Conservation (phyloP, 2,113 vertebrate species). For the Hemiscyllium ocellatum region DNA sequence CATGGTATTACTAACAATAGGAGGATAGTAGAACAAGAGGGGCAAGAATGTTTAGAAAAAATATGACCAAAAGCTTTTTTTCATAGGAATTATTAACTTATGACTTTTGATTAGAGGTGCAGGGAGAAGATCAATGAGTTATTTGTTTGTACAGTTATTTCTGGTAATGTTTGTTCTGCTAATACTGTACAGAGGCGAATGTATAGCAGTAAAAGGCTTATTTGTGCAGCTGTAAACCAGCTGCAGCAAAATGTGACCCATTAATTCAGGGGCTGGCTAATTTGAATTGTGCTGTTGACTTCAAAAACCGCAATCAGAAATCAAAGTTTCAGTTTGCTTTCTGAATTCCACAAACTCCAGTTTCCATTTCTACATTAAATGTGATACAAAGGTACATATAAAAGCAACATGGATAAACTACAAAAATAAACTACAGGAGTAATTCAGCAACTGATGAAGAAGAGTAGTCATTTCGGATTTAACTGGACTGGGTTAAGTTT, state of each 20-base stretch:
- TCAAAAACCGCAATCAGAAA: not conserved
- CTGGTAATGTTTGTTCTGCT: not conserved
- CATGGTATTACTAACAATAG: not conserved
- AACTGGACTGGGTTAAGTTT: no score
- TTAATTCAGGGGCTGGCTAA: no score
- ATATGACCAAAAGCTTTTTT: not conserved
- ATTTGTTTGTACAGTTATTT: not conserved
- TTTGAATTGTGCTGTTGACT: not conserved
- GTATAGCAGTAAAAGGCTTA: not conserved
- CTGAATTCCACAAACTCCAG: not conserved
- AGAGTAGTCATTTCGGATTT: no score
- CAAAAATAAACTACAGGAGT: no score
- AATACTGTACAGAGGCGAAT: not conserved
- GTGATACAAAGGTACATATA: not conserved
- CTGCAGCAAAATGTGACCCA: no score
- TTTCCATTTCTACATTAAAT: not conserved
- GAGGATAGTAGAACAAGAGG: not conserved
- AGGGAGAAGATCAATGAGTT: not conserved
- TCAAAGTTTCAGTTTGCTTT: not conserved
- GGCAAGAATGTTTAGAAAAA: not conserved
- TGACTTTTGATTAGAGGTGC: not conserved
- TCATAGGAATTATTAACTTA: not conserved
- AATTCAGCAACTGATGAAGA: no score
- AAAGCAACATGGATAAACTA: no score
- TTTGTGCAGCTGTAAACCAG: no score